Percentiles rank a stretch among this genome's conserved stretches.
phyloP scores from a whole-genome alignment of 2,888 invertebrate genomes.

The Ornithoptera alexandrae region DNA sequence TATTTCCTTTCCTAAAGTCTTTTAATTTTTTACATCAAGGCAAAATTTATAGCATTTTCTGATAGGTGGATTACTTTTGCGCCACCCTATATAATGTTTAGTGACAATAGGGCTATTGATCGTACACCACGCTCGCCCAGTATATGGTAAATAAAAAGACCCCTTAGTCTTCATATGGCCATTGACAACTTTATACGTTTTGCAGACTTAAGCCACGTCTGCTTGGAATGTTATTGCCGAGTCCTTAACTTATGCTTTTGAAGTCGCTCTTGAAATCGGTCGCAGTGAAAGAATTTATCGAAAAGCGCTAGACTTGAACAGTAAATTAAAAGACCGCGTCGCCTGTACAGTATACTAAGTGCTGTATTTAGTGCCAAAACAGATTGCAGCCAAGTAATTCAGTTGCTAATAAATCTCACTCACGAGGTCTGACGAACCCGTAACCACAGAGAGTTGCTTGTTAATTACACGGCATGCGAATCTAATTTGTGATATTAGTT shows the following conservation, averaged over 20 bases:
- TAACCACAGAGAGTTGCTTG: slow-evolving; percentile 26
- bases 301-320: background rate
- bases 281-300: background rate
- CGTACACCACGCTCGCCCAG: too few relatives aligned
- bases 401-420: slow-evolving; percentile 27
- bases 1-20: too few relatives aligned
- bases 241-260: background rate
- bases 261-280: background rate
- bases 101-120: too few relatives aligned
- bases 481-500: slow-evolving; percentile 30
- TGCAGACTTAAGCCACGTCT: background rate
- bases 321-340: background rate
- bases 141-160: too few relatives aligned
- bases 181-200: background rate
- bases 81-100: too few relatives aligned
- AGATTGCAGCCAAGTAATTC: slow-evolving; percentile 16
- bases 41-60: too few relatives aligned
- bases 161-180: too few relatives aligned
- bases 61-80: too few relatives aligned
- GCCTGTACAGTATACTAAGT: background rate
- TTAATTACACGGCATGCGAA: slow-evolving; percentile 27
- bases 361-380: background rate
- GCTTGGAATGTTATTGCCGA: background rate
- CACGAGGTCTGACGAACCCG: slow-evolving; percentile 29
- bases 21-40: too few relatives aligned